Evolutionary conservation across 1,140 invertebrate genomes (phyloP).

Genomic region (Pachypsylla venusta): DNA sequence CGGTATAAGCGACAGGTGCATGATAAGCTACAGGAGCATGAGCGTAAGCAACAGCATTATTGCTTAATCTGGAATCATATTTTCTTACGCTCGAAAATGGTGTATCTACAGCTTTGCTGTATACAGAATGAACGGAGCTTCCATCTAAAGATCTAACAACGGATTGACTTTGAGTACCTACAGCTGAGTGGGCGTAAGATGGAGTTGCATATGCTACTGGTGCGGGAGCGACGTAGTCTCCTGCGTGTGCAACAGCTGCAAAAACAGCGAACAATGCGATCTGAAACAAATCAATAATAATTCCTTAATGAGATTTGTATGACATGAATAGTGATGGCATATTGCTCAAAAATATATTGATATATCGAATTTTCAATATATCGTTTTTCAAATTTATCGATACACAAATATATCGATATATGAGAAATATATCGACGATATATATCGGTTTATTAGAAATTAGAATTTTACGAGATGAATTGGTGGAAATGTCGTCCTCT

Average conservation of each 20-base stretch:
- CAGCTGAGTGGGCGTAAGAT: conserved; percentile 25
- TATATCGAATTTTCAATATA: too few relatives aligned
- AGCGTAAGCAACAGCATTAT: conserved; percentile 35
- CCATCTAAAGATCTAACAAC: conserved; percentile 39
- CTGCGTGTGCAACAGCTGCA: neutral
- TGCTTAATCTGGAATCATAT: conserved; percentile 41
- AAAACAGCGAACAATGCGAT: neutral
- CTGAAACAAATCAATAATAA: too few relatives aligned
- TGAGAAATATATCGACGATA: too few relatives aligned
- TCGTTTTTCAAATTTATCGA: too few relatives aligned
- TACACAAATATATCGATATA: too few relatives aligned
- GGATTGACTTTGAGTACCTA: conserved; percentile 39
- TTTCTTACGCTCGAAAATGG: conserved; percentile 46
- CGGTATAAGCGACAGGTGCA: conserved; percentile 19
- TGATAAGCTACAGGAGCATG: conserved; percentile 17
- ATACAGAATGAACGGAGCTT: conserved; percentile 38
- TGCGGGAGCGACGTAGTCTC: neutral
- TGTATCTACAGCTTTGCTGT: conserved; percentile 43
- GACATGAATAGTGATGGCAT: too few relatives aligned
- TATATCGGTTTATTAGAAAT: too few relatives aligned
- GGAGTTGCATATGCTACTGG: conserved; percentile 28
- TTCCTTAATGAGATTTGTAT: too few relatives aligned
- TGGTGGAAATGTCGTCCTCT: too few relatives aligned
- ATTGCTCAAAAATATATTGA: too few relatives aligned
- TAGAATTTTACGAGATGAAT: too few relatives aligned